Base-by-base conservation (phyloP, 2,113 vertebrate species). In the Lucifuga dentata region DNA sequence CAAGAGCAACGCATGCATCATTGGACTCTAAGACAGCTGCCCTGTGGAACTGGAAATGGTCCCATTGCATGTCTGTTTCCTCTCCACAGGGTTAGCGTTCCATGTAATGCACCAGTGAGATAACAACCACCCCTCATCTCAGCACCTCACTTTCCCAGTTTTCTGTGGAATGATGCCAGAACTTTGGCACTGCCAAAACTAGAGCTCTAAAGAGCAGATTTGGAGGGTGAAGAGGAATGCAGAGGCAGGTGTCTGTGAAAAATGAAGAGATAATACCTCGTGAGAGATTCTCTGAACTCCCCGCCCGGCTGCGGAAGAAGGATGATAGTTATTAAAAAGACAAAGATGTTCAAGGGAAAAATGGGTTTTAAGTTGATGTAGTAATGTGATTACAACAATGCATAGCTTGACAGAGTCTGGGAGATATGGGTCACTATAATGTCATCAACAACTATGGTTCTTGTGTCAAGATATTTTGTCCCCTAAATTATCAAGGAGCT, bases 181-280 rank as follows among this genome's bases (percentile, higher is more conserved):
- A 17, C 26, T 63, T 68, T 61, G 70, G 81, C 69, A 39, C 46
- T 35, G 67, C 80, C 87, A 86, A 83, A 80, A 62, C 64, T 20
- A n/a, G 53, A 77, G 43, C 78, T 69, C 79, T 62, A 51, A 60
- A 78, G 70, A 76, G 33, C 23, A 74, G 63, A 73, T 62, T 39
- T 79, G 79, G 68, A 83, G 65, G 58, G 69, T 65, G 70, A 67
- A 41, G 21, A 73, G 76, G 71, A 87, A 83, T 83, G 58, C 33
- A 76, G 66, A 73, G 68, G 76, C 85, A 88, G 75, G 86, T 87
- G 81, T 82, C 81, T 76, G 67, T 69, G 72, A 67, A 78, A 80
- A 76, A 81, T 71, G 57, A 81, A 84, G 63, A 81, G 70, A 72
- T 70, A 79, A 86, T 76, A 41, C 73, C 57, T 59, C 46, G 20